These are phyloP conservation scores for Pogona vitticeps DNA, from an alignment of 2,113 vertebrate genomes.

Conservation along the genomic window DNA sequence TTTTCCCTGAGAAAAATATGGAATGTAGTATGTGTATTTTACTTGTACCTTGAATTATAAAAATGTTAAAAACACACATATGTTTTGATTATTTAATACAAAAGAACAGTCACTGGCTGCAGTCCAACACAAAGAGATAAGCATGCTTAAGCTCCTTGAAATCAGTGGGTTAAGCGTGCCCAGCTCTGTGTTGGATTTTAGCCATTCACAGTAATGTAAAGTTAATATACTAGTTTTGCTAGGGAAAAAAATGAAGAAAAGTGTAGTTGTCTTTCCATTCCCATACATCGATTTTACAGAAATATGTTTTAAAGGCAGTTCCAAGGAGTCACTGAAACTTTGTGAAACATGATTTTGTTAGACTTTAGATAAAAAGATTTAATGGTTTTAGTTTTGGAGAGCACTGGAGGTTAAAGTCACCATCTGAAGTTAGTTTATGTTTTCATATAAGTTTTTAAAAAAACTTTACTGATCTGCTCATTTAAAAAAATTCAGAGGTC, in stretches of 20 bases:
- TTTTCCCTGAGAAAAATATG: neutral
- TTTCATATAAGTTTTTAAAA: slow-evolving; percentile 49
- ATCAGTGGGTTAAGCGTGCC: slow-evolving; percentile 11
- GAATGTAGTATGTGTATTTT: neutral
- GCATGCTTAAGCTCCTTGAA: slow-evolving; percentile 11
- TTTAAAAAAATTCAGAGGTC: slow-evolving; percentile 73
- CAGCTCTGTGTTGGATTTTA: neutral
- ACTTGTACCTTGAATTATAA: neutral
- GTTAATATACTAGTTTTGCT: slow-evolving; percentile 34
- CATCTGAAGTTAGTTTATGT: slow-evolving; percentile 82
- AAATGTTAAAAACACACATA: neutral
- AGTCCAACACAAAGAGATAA: neutral
- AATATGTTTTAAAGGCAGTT: slow-evolving; percentile 56
- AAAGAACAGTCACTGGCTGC: slow-evolving; percentile 22
- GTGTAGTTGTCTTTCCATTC: neutral
- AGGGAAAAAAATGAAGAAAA: neutral
- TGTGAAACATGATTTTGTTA: slow-evolving; percentile 74
- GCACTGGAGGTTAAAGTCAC: slow-evolving; percentile 74
- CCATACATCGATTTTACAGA: slow-evolving; percentile 59
- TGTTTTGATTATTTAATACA: slow-evolving; percentile 15
- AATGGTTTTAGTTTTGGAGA: slow-evolving; percentile 66
- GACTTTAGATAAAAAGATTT: slow-evolving; percentile 75
- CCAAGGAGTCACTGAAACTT: slow-evolving; percentile 67
- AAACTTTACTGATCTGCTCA: slow-evolving; percentile 53
- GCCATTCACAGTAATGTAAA: neutral